A percentile compares a stretch with the other conserved stretches of the same genome.
These are phyloP conservation scores for Aspidapion aeneum DNA, from an alignment of 2,888 invertebrate species.

Conservation along the genomic window DNA sequence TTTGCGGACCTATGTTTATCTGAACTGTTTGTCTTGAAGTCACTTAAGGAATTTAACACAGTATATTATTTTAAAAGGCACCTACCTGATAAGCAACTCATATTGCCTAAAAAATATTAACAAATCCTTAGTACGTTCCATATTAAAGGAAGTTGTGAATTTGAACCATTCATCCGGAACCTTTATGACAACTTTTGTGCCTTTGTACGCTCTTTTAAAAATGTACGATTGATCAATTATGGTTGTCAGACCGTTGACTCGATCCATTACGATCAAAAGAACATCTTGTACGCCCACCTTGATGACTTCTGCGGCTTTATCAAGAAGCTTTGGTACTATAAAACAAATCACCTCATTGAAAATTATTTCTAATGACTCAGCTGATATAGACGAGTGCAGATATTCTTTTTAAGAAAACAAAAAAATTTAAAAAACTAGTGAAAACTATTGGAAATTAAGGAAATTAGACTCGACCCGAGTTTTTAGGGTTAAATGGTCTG, in stretches of 20 bases:
- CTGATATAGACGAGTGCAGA: too few species aligned
- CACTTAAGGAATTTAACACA: too few species aligned
- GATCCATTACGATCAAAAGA: constrained; percentile 52
- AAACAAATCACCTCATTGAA: constrained; percentile 17
- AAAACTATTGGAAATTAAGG: too few species aligned
- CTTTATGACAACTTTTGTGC: constrained; percentile 26
- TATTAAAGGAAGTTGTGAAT: constrained; percentile 42
- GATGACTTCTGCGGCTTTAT: constrained; percentile 50
- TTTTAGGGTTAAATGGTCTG: too few species aligned
- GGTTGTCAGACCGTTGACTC: constrained; percentile 56
- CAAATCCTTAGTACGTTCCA: constrained; percentile 52
- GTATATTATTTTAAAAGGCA: too few species aligned
- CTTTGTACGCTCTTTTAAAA: constrained; percentile 25
- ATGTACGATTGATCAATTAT: constrained; percentile 51
- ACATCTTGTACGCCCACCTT: constrained; percentile 48
- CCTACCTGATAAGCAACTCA: constrained; percentile 57
- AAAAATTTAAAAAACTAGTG: too few species aligned
- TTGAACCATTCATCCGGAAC: constrained; percentile 28
- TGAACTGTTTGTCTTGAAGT: too few species aligned
- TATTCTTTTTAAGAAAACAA: too few species aligned
- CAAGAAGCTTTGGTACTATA: constrained; percentile 39
- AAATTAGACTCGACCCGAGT: too few species aligned
- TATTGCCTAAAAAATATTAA: constrained; percentile 60
- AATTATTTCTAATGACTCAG: too few species aligned
- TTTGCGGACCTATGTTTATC: too few species aligned